These are phyloP conservation scores for Eumerus sabulonum DNA, from an alignment of 2,888 invertebrate species.

Conservation along the genomic window DNA sequence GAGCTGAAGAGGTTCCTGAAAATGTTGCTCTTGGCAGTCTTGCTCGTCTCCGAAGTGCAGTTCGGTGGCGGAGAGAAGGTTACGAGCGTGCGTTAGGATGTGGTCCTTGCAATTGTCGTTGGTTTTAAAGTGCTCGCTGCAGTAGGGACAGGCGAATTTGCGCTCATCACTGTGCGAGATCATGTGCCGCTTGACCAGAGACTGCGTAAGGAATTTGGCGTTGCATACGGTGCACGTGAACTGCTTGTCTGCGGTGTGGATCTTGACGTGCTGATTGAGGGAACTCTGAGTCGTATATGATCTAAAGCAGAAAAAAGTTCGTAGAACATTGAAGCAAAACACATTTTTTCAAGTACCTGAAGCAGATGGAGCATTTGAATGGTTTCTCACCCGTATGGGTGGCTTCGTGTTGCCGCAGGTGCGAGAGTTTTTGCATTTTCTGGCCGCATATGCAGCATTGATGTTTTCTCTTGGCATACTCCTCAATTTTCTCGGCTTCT, in stretches of 20 bases:
- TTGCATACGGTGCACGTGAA: conserved; percentile 62
- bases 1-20: background rate
- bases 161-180: conserved; percentile 60
- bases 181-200: conserved; percentile 66
- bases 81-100: conserved; percentile 58
- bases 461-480: conserved; percentile 33
- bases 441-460: conserved; percentile 69
- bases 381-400: conserved; percentile 65
- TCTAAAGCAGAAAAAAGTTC: conserved; percentile 28
- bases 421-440: conserved; percentile 51
- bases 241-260: conserved; percentile 63
- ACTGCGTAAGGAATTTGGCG: conserved; percentile 62
- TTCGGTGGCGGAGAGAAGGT: conserved; percentile 30
- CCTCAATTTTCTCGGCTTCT: conserved; percentile 22
- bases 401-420: conserved; percentile 68
- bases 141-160: conserved; percentile 67
- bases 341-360: conserved; percentile 55
- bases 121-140: conserved; percentile 62
- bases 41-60: background rate
- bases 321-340: background rate
- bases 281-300: conserved; percentile 62
- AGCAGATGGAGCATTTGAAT: conserved; percentile 70
- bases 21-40: background rate
- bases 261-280: conserved; percentile 67
- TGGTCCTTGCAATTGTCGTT: conserved; percentile 62